Conservation (phyloP, 2,113 vertebrate species). For the human region GRCh38 chrX:108052001-108052500, state of each 20-base stretch:
- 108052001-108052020: neutral
- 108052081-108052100: neutral
- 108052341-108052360: neutral
- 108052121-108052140: neutral
- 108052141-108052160: no score
- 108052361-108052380: neutral
- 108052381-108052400: neutral
- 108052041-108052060: neutral
- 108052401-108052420: neutral
- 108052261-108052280: neutral
- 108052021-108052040: neutral
- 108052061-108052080: neutral
- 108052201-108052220: no score
- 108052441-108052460: accelerated
- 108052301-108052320: no score
- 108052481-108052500: no score
- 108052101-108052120: neutral
- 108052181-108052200: no score
- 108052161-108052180: no score
- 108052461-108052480: no score
- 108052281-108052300: neutral
- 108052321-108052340: neutral
- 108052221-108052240: no score
- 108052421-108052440: neutral
- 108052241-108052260: neutral